A percentile compares a stretch with the other conserved stretches of the same genome.
Conservation (phyloP, 2,113 vertebrate genomes). For the Strix aluco region DNA sequence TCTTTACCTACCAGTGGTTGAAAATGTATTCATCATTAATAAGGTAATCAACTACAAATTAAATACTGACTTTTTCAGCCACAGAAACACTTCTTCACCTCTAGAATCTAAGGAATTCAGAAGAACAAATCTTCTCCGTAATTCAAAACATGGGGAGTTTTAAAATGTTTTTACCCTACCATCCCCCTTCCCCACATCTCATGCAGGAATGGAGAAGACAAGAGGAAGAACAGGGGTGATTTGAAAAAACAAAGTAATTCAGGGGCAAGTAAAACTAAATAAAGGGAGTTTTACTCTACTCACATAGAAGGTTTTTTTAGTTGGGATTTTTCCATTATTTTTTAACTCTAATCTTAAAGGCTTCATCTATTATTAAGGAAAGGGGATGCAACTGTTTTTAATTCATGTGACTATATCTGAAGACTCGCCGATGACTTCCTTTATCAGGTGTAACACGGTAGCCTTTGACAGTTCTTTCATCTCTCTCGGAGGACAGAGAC, state of each 20-base stretch:
- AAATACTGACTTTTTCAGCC: background rate
- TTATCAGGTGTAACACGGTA: slow-evolving; percentile 19
- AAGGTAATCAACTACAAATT: background rate
- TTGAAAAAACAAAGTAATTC: background rate
- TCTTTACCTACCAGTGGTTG: background rate
- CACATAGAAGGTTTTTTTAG: background rate
- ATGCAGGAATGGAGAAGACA: background rate
- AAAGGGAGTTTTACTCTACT: background rate
- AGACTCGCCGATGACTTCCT: slow-evolving; percentile 11
- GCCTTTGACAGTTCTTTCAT: background rate
- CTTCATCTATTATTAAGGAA: background rate
- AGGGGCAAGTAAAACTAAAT: background rate
- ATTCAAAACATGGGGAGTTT: background rate
- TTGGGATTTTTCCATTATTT: fast-evolving
- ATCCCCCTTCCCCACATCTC: background rate
- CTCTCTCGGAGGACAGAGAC: background rate
- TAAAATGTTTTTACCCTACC: background rate
- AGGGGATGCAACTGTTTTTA: slow-evolving; percentile 8
- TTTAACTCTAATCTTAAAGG: background rate
- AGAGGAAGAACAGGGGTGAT: background rate
- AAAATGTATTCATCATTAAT: background rate
- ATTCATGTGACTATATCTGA: background rate
- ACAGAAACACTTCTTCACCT: background rate
- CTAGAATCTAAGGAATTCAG: background rate
- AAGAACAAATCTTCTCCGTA: background rate